Base-by-base conservation (phyloP, 2,113 vertebrate genomes). In the Channa argus region DNA sequence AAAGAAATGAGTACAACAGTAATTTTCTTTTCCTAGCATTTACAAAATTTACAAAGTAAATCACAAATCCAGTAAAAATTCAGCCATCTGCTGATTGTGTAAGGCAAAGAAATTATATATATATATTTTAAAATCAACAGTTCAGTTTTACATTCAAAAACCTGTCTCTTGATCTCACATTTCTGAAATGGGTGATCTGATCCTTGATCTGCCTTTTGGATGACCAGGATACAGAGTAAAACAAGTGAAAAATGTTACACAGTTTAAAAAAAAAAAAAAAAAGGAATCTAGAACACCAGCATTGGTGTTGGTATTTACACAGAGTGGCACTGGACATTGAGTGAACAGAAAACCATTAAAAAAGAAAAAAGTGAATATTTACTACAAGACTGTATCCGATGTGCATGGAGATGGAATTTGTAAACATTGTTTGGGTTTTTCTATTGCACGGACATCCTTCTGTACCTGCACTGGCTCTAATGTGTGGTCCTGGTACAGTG, bases 41-140 rank as follows among this genome's bases (percentile, higher is more conserved):
- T 94, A 93, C 93, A 94, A 94, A 94, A 88, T 94, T 75, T 94
- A 95, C 93, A 95, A 89, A 88, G 77, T 85, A 90, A 90, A 87
- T 88, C 80, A 88, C 77, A 89, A 79, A 81, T 88, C 85, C 87
- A 85, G 79, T 93, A 93, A 93, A 94, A 93, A 89, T 67, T 85
- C 91, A 91, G 87, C 89, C 63, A 61, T 81, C 54, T 7, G 88
- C 89, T 86, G 90, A 93, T 74, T 60, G 86, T 83, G 76, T 93
- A 94, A 94, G 92, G 93, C 90, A 93, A 90, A 92, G 53, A 86
- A 90, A 84, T 78, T 71, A 75, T 60, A 71, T 84, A 61, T 47
- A 66, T 77, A 70, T 82, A 81, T 67, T 63, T 71, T 81, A 89
- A 91, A 91, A 91, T 83, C 73, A 89, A 91, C 73, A 52, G 66